Evolutionary conservation across 2,797 vertebrate species (phyloP).

Genomic region (Sebastes oblongus): DNA sequence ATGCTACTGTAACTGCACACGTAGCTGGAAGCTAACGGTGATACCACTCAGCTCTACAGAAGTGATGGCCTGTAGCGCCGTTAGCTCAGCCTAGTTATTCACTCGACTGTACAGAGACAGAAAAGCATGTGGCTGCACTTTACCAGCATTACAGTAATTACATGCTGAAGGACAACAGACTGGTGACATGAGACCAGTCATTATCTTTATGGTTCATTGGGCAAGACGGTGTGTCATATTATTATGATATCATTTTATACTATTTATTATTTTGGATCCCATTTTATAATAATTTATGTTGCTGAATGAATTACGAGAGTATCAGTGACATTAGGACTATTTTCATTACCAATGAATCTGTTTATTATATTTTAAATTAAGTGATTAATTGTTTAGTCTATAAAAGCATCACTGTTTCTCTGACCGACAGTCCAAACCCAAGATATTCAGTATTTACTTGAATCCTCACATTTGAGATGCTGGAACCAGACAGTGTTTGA

Average conservation of each 20-base stretch:
- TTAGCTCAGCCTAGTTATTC: slow-evolving; percentile 37
- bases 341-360: no score
- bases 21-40: slow-evolving; percentile 7
- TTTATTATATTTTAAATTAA: no score
- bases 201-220: not conserved
- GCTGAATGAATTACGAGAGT: no score
- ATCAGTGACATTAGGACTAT: no score
- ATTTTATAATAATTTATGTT: no score
- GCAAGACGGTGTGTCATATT: not conserved
- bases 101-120: slow-evolving; percentile 14
- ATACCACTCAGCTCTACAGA: slow-evolving; percentile 1
- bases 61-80: not conserved
- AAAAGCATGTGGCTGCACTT: slow-evolving; percentile 44
- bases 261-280: no score
- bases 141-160: slow-evolving; percentile 14
- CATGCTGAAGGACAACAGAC: not conserved
- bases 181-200: not conserved
- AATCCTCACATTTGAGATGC: not conserved
- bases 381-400: no score
- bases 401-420: not conserved
- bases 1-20: not conserved
- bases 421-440: not conserved
- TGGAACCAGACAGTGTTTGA: not conserved
- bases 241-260: not conserved
- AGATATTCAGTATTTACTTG: not conserved